These are phyloP conservation scores for Sebastes matsubarae DNA, from an alignment of 2,797 vertebrate genomes.

Conservation along the genomic window DNA sequence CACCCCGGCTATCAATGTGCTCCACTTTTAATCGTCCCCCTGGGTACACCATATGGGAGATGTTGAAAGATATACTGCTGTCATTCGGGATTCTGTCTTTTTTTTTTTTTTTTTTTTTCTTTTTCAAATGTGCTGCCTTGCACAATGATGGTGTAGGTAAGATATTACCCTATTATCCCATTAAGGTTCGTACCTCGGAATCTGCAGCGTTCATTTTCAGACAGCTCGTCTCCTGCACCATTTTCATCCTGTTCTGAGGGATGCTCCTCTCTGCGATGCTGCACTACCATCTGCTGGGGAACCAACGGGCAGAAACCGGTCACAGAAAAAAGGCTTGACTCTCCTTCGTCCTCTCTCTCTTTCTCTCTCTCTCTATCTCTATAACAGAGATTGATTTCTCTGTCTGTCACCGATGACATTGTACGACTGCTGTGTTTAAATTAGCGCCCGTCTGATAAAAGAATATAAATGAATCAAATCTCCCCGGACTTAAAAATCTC, in stretches of 20 bases:
- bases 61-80: constrained; percentile 70
- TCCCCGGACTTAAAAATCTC: constrained; percentile 48
- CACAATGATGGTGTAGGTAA: constrained; percentile 65
- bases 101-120: constrained; percentile 21
- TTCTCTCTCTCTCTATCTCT: constrained; percentile 8
- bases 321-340: constrained; percentile 32
- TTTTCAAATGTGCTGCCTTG: constrained; percentile 57
- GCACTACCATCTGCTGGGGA: constrained; percentile 79
- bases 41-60: constrained; percentile 70
- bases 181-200: constrained; percentile 63
- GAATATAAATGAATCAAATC: constrained; percentile 66
- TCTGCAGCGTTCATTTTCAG: constrained; percentile 71
- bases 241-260: constrained; percentile 53
- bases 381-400: constrained; percentile 70
- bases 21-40: constrained; percentile 70
- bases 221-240: constrained; percentile 72
- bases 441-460: constrained; percentile 65
- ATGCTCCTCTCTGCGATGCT: constrained; percentile 53
- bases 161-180: constrained; percentile 72
- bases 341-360: constrained; percentile 8
- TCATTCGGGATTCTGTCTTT: constrained; percentile 62
- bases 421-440: constrained; percentile 71
- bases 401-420: constrained; percentile 76
- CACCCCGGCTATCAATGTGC: constrained; percentile 56
- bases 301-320: constrained; percentile 27